phyloP scores from a whole-genome alignment of 2,797 vertebrate species.

The Furcifer pardalis region DNA sequence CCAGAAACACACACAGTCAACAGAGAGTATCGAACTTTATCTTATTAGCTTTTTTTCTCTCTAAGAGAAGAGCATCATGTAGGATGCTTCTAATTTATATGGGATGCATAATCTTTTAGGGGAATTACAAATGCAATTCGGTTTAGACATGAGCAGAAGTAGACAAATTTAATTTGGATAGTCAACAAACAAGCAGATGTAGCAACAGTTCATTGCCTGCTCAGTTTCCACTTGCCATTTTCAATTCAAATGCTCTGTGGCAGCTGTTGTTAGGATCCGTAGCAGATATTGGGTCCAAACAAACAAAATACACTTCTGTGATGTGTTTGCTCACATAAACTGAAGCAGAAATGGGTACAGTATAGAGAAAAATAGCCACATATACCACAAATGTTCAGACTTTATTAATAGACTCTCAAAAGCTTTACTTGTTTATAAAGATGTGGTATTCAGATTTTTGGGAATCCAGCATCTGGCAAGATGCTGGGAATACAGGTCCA shows the following conservation, averaged over 20 bases:
- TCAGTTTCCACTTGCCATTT: constrained; percentile 50
- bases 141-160: constrained; percentile 48
- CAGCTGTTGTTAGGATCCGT: constrained; percentile 30
- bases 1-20: constrained; percentile 31
- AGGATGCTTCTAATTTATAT: constrained; percentile 44
- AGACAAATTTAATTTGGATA: constrained; percentile 56
- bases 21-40: constrained; percentile 13
- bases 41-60: constrained; percentile 34
- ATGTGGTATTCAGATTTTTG: too few species aligned
- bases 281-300: constrained; percentile 44
- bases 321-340: not conserved
- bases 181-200: constrained; percentile 45
- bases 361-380: not conserved
- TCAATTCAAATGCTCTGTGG: constrained; percentile 40
- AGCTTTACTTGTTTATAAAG: not conserved
- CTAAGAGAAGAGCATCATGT: constrained; percentile 9
- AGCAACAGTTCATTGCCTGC: constrained; percentile 26
- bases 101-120: constrained; percentile 46
- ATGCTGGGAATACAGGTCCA: too few species aligned
- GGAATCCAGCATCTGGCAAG: too few species aligned
- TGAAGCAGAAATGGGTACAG: not conserved
- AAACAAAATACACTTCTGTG: not conserved
- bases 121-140: constrained; percentile 53
- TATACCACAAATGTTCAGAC: not conserved
- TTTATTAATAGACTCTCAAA: not conserved